Conservation (phyloP, 2,888 invertebrate genomes). For the Zelleria hepariella region DNA sequence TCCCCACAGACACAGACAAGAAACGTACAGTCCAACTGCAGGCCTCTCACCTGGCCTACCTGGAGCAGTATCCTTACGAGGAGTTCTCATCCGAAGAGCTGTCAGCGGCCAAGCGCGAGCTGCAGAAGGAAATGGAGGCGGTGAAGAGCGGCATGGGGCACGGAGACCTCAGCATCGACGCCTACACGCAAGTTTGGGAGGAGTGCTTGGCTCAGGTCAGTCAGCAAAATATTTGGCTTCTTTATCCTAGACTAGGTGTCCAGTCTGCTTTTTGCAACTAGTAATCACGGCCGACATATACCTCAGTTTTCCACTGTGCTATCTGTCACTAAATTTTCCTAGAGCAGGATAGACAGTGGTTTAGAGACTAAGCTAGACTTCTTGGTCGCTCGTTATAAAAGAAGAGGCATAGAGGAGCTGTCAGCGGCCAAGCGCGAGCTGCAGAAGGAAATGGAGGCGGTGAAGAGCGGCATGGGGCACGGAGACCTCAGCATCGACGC, state of each 20-base stretch:
- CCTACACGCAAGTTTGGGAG: slow-evolving; percentile 97
- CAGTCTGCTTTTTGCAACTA: too few species aligned
- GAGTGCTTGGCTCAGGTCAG: slow-evolving; percentile 92
- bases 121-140: slow-evolving; percentile 88
- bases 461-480: slow-evolving; percentile 95
- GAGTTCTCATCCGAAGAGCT: slow-evolving; percentile 79
- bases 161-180: slow-evolving; percentile 92
- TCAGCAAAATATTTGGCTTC: too few species aligned
- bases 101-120: slow-evolving; percentile 73
- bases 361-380: too few species aligned
- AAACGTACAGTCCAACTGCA: slow-evolving; percentile 74
- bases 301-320: too few species aligned
- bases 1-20: slow-evolving; percentile 47
- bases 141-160: slow-evolving; percentile 96
- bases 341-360: too few species aligned
- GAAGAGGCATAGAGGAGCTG: too few species aligned
- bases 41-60: slow-evolving; percentile 82
- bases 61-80: slow-evolving; percentile 90
- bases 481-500: slow-evolving; percentile 93
- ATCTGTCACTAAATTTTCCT: too few species aligned
- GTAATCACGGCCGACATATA: too few species aligned
- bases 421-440: slow-evolving; percentile 76
- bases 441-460: slow-evolving; percentile 88
- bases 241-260: too few species aligned
- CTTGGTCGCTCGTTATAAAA: too few species aligned